phyloP scores from a whole-genome alignment of 2,888 invertebrate genomes.

The Julus scanicus region DNA sequence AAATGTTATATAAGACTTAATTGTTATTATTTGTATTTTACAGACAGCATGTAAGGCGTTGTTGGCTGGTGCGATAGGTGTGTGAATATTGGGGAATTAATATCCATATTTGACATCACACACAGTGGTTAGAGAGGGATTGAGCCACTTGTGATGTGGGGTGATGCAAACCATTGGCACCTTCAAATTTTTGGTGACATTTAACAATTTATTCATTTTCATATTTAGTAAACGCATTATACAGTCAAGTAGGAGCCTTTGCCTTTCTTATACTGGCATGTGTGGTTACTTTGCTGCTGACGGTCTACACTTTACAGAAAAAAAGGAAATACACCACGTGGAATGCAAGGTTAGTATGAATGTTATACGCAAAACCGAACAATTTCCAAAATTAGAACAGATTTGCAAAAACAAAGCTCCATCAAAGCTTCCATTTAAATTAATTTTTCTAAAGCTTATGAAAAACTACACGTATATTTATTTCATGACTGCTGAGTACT shows the following conservation, averaged over 20 bases:
- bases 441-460: too few species aligned
- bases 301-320: slow-evolving; percentile 84
- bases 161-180: background rate
- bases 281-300: slow-evolving; percentile 78
- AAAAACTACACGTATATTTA: too few species aligned
- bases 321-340: slow-evolving; percentile 84
- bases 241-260: slow-evolving; percentile 74
- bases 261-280: slow-evolving; percentile 82
- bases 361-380: background rate
- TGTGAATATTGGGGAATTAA: slow-evolving; percentile 58
- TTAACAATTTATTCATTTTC: slow-evolving; percentile 64
- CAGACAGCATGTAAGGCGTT: slow-evolving; percentile 83
- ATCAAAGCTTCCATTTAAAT: too few species aligned
- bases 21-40: slow-evolving; percentile 63
- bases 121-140: background rate
- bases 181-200: slow-evolving; percentile 71
- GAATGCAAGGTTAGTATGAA: slow-evolving; percentile 77
- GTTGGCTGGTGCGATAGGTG: slow-evolving; percentile 77
- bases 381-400: too few species aligned
- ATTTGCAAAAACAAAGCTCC: too few species aligned
- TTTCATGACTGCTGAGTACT: too few species aligned
- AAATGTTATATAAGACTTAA: slow-evolving; percentile 2
- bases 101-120: background rate
- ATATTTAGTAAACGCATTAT: too few species aligned
- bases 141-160: too few species aligned